These are phyloP conservation scores for Otolemur garnettii DNA, from an alignment of 2,113 vertebrate genomes.

Conservation along the genomic window DNA sequence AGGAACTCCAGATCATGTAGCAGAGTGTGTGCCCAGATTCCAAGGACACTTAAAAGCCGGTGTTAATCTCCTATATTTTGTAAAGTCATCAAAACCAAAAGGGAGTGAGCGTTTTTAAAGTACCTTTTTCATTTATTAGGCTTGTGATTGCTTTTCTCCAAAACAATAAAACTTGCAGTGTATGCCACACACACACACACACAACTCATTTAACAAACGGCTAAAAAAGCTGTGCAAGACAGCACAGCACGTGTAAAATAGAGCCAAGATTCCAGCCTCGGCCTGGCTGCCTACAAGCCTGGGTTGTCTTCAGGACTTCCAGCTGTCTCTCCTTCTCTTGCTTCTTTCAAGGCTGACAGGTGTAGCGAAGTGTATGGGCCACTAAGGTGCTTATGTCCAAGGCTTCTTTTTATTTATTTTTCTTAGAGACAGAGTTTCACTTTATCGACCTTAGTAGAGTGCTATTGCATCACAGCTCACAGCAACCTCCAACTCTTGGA, in stretches of 20 bases:
- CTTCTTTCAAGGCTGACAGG: background rate
- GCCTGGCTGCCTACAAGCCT: background rate
- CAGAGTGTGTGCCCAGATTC: background rate
- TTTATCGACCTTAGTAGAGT: no score
- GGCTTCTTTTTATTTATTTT: background rate
- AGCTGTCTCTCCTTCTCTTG: background rate
- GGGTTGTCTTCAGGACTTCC: background rate
- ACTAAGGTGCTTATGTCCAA: background rate
- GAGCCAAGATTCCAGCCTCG: background rate
- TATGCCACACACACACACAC: background rate
- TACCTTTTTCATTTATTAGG: background rate
- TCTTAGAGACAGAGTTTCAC: no score
- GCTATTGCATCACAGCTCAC: no score
- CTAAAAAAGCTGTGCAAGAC: background rate
- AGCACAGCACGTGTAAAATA: background rate
- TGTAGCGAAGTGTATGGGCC: background rate
- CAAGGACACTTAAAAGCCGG: conserved; percentile 43
- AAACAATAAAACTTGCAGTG: background rate
- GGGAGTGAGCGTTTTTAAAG: conserved; percentile 10
- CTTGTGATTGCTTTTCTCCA: background rate
- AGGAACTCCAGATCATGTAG: conserved; percentile 60
- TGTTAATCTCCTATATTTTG: conserved; percentile 69
- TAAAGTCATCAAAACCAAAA: conserved; percentile 27
- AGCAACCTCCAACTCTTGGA: no score
- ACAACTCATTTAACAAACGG: background rate